A percentile compares a stretch with the other conserved stretches of the same genome.
phyloP scores from a whole-genome alignment of 2,113 vertebrate genomes.

The Menura novaehollandiae region DNA sequence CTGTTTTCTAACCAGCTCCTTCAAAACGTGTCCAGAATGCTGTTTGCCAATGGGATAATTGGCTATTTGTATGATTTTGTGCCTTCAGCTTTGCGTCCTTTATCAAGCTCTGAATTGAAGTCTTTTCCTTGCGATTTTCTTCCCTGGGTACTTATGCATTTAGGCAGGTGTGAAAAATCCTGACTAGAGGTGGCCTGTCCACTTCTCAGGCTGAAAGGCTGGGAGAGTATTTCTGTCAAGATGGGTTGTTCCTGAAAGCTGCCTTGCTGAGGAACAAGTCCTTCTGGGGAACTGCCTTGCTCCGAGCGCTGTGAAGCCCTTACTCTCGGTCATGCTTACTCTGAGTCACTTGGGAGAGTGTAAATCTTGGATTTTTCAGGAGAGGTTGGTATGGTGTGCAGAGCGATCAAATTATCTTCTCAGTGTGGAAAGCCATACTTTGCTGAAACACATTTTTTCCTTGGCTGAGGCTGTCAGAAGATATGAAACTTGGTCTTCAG shows the following conservation, averaged over 20 bases:
- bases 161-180: background rate
- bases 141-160: fast-evolving
- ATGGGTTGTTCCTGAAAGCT: background rate
- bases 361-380: background rate
- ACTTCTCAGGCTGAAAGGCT: background rate
- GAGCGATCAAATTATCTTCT: background rate
- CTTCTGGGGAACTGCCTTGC: background rate
- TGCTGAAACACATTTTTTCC: background rate
- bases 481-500: background rate
- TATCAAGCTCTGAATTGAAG: fast-evolving
- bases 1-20: background rate
- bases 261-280: background rate
- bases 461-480: background rate
- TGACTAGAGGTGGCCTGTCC: background rate
- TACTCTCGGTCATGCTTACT: background rate
- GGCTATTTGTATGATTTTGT: background rate
- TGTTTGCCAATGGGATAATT: background rate
- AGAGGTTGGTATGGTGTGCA: background rate
- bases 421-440: background rate
- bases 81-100: background rate
- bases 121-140: background rate
- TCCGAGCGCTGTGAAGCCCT: background rate
- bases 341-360: background rate
- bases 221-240: background rate
- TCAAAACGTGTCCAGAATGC: background rate